Evolutionary conservation across 53 echinoderm and acorn worm species (phyloP).

Genomic region (Luidia sarsii): DNA sequence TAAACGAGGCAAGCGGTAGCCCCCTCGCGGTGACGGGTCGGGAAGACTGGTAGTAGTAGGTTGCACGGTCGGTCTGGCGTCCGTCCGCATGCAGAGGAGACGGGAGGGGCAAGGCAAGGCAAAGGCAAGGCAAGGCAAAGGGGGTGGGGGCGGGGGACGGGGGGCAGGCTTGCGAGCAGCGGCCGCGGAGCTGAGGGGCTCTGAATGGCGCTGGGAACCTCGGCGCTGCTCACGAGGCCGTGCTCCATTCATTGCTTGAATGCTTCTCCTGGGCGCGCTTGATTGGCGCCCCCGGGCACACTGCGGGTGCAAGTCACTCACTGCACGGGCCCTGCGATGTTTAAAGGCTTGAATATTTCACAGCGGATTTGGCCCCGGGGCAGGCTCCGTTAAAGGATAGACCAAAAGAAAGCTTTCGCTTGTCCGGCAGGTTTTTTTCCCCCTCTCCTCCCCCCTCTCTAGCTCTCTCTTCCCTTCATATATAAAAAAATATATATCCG

Average conservation of each 20-base stretch:
- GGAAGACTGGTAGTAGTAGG: conserved; percentile 37
- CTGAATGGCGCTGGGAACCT: conserved; percentile 64
- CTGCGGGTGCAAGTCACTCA: conserved; percentile 72
- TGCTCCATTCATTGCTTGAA: conserved; percentile 70
- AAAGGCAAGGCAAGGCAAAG: no score
- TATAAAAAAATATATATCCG: no score
- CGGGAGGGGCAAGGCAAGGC: no score
- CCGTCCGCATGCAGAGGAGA: no score
- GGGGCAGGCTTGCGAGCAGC: conserved; percentile 9
- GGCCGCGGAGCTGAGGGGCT: conserved; percentile 13
- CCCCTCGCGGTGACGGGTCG: conserved; percentile 27
- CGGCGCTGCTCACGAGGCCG: conserved; percentile 67
- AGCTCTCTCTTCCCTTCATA: not conserved
- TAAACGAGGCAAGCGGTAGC: conserved; percentile 41
- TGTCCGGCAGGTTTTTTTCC: conserved; percentile 53
- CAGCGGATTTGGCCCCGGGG: conserved; percentile 80
- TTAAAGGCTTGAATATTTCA: conserved; percentile 85
- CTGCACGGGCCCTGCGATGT: conserved; percentile 67
- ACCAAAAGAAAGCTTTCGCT: conserved; percentile 46
- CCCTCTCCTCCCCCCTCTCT: conserved; percentile 8
- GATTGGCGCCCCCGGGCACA: conserved; percentile 72
- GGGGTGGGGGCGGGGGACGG: conserved; percentile 10
- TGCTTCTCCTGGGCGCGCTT: conserved; percentile 66
- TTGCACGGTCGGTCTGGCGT: conserved; percentile 27
- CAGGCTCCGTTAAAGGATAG: conserved; percentile 44